Base-by-base conservation (phyloP, 2,888 invertebrate species). In the Quadriops clusia region DNA sequence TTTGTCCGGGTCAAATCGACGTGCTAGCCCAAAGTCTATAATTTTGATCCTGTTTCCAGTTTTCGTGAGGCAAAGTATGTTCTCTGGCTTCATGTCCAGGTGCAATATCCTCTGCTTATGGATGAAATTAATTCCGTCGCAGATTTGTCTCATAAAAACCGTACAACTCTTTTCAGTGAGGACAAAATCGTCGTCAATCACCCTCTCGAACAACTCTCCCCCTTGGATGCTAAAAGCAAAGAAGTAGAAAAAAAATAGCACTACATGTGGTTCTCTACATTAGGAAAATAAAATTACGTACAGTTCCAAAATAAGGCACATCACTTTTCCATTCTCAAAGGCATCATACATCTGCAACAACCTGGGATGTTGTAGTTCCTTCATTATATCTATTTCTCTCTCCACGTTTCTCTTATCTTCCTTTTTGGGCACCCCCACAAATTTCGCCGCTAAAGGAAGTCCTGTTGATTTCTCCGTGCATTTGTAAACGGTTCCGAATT, bases 81-180 rank as follows among this genome's bases (percentile, higher is more conserved):
- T 98, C 64, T 98, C 98, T 6, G 98, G 98, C 85, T 98, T 99
- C 73, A 98, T 77, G 57, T 98, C 98, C 32, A 98, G 70, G 66
- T 98, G 98, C 32, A 99, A 65, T 45, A 98, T 91, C 50, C 86
- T 84, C 61, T 91, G 87, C 35, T 82, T 76, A 56, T 98, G 98
- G 52, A 99, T 94, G 57, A 94, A 99, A 53, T 86, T 85, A 42
- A 98, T 83, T 14, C 95, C 98, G 58, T 97, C 95, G 60, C 95
- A 95, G 42, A 98, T 93, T 64, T 98, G 98, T 20, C 94, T 69
- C 74, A 97, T 86, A 60, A 99, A 97, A 37, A 94, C 84, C 1
- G 91, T 84, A 60, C 95, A 97, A 5, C 93, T 87, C 40, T 86
- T 78, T 61, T 98, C 98, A 1, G 97, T 97, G 41, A 98, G 68